Evolutionary conservation across 1,140 invertebrate genomes (phyloP).

Genomic region (Diachasmimorpha longicaudata): DNA sequence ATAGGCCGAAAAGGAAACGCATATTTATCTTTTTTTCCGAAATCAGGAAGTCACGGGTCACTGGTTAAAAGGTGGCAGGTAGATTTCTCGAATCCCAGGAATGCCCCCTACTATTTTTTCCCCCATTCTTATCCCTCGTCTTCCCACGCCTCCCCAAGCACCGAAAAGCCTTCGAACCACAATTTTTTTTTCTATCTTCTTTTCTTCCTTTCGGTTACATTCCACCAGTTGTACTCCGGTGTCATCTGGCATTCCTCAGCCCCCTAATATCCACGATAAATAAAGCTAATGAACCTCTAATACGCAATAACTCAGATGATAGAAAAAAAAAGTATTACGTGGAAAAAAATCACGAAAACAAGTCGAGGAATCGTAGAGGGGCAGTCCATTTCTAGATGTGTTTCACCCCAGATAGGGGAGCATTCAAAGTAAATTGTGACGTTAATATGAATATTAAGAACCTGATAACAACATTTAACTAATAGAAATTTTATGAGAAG

Average conservation of each 20-base stretch:
- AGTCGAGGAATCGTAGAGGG: no score
- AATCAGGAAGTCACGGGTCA: slow-evolving; percentile 14
- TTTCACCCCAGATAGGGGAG: no score
- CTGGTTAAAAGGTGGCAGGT: slow-evolving; percentile 15
- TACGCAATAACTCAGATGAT: neutral
- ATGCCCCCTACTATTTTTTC: slow-evolving; percentile 18
- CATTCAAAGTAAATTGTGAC: no score
- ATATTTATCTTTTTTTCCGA: neutral
- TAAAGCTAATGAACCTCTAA: neutral
- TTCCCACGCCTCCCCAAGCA: slow-evolving; percentile 7
- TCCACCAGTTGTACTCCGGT: neutral
- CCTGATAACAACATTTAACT: no score
- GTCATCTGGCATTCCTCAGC: neutral
- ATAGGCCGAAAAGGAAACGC: neutral
- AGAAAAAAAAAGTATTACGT: neutral
- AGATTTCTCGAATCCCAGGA: slow-evolving; percentile 6
- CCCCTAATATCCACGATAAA: neutral
- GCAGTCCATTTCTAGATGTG: no score
- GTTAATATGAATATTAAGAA: no score
- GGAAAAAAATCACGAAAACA: neutral
- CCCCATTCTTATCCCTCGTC: neutral
- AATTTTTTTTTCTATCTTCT: neutral
- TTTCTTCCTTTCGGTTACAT: neutral
- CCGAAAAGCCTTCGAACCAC: neutral
- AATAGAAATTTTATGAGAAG: no score